Percentiles rank a stretch among this genome's conserved stretches.
These are phyloP conservation scores for Colaptes auratus DNA, from an alignment of 2,113 vertebrate genomes.

Conservation along the genomic window DNA sequence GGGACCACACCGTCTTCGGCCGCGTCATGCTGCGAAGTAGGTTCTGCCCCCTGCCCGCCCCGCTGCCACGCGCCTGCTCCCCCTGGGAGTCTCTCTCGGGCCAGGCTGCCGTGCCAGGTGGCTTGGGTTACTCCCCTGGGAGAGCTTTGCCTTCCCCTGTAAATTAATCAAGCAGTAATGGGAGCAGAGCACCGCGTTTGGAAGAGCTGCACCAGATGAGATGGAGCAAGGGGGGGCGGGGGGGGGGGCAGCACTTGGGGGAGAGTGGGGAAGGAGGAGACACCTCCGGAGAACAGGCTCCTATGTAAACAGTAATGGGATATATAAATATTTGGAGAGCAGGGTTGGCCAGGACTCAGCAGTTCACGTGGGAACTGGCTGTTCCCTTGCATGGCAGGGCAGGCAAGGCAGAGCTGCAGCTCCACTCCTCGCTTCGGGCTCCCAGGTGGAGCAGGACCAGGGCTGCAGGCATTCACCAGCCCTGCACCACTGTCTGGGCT, in stretches of 20 bases:
- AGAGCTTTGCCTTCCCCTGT: constrained; percentile 31
- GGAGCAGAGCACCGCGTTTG: neutral
- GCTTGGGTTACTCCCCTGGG: constrained; percentile 36
- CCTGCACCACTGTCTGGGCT: neutral
- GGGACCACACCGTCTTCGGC: constrained; percentile 96
- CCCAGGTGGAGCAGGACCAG: neutral
- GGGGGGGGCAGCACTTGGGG: neutral
- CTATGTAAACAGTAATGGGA: constrained; percentile 91
- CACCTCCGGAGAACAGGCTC: constrained; percentile 73
- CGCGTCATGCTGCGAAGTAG: constrained; percentile 95
- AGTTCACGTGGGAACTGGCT: constrained; percentile 63
- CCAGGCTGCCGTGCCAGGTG: neutral
- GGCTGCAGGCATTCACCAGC: neutral
- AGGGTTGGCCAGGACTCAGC: constrained; percentile 79
- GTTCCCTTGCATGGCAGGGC: constrained; percentile 35
- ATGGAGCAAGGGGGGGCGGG: constrained; percentile 55
- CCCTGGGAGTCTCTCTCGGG: neutral
- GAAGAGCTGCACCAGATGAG: constrained; percentile 52
- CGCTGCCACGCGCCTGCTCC: accelerated
- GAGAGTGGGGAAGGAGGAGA: constrained; percentile 62
- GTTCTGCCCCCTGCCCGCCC: constrained; percentile 28
- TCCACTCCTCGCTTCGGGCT: neutral
- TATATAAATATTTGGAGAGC: constrained; percentile 94
- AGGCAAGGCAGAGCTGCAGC: neutral
- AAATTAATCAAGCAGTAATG: constrained; percentile 67